Percentiles rank a stretch among this genome's conserved stretches.
Conservation (phyloP, 2,888 invertebrate species). For the Callyntrura sp. region DNA sequence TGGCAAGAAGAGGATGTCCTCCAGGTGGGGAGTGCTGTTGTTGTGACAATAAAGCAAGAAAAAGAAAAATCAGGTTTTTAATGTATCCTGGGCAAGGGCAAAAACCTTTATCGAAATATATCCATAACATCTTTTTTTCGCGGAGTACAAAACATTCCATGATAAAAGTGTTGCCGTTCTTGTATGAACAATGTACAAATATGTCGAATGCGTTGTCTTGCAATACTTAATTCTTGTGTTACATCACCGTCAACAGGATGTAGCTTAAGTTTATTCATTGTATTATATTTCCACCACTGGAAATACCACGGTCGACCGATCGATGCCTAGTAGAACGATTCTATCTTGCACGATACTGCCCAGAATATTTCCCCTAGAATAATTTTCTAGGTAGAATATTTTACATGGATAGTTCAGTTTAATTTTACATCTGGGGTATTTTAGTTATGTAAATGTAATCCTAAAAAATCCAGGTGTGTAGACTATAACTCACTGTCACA, state of each 20-base stretch:
- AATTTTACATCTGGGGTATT: no score
- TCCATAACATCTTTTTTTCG: background rate
- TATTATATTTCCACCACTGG: background rate
- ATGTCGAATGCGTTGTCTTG: background rate
- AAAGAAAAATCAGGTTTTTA: slow-evolving; percentile 14
- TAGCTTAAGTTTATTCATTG: background rate
- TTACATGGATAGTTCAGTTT: no score
- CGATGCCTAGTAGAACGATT: no score
- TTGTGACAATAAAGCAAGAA: slow-evolving; percentile 57
- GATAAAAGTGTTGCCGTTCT: background rate
- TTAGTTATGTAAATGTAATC: no score
- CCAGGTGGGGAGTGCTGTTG: slow-evolving; percentile 67
- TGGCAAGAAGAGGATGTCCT: slow-evolving; percentile 16
- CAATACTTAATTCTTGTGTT: slow-evolving; percentile 24
- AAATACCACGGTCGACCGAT: slow-evolving; percentile 8
- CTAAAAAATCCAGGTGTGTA: no score
- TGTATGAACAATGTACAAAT: background rate
- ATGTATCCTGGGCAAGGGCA: background rate
- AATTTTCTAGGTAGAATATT: no score
- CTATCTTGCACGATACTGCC: no score
- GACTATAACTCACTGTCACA: no score
- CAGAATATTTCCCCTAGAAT: no score
- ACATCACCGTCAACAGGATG: slow-evolving; percentile 14
- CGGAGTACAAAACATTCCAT: background rate
- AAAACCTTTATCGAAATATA: background rate